phyloP scores from a whole-genome alignment of 1,140 invertebrate genomes.

The Trachymyrmex septentrionalis region DNA sequence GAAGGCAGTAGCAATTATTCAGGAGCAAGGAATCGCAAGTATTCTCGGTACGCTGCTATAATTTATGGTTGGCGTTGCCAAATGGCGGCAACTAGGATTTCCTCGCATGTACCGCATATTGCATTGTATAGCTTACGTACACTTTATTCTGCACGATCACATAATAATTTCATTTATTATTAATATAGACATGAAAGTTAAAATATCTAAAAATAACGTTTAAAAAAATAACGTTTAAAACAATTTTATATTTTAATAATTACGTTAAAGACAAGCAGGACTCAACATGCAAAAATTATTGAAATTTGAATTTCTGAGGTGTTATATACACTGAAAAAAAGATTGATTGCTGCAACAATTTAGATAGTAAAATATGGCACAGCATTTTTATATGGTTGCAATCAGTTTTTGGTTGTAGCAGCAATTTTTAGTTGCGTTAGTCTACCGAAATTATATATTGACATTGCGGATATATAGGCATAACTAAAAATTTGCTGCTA shows the following conservation, averaged over 20 bases:
- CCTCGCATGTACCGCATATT: slow-evolving; percentile 47
- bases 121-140: slow-evolving; percentile 49
- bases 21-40: slow-evolving; percentile 71
- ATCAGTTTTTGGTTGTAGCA: too few relatives aligned
- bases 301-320: background rate
- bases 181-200: slow-evolving; percentile 8
- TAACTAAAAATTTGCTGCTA: too few relatives aligned
- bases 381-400: background rate
- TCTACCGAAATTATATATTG: too few relatives aligned
- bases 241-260: background rate
- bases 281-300: background rate
- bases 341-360: too few relatives aligned
- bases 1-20: slow-evolving; percentile 74
- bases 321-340: background rate
- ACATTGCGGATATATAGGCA: too few relatives aligned
- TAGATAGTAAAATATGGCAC: too few relatives aligned
- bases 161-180: slow-evolving; percentile 68
- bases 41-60: slow-evolving; percentile 67
- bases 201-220: slow-evolving; percentile 1
- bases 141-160: slow-evolving; percentile 63
- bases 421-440: too few relatives aligned
- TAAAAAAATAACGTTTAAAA: too few relatives aligned
- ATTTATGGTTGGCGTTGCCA: slow-evolving; percentile 69
- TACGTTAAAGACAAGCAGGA: background rate
- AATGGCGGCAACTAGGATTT: slow-evolving; percentile 72